Percentiles rank a stretch among this genome's conserved stretches.
Evolutionary conservation across 2,113 vertebrate species (phyloP).

Genomic region (Pogona vitticeps): DNA sequence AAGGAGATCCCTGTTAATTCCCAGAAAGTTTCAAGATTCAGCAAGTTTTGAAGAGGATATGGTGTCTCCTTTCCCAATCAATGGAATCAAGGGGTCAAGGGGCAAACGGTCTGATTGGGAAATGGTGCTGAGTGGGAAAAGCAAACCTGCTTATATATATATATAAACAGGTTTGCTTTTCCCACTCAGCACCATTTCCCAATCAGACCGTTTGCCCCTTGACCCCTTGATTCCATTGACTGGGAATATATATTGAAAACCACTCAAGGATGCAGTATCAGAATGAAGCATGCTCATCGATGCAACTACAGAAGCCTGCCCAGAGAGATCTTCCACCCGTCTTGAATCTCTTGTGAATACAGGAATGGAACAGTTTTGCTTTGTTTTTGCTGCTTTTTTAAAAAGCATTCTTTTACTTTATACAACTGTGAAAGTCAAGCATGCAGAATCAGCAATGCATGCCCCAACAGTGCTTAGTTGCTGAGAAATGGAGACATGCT

Average conservation of each 20-base stretch:
- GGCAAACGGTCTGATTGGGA: not conserved
- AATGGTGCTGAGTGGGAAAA: not conserved
- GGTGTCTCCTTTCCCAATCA: not conserved
- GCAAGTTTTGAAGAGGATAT: not conserved
- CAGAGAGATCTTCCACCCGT: not conserved
- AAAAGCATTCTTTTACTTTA: rapidly evolving
- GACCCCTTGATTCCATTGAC: not conserved
- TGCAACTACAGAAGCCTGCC: not conserved
- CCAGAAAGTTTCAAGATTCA: not conserved
- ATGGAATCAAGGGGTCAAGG: not conserved
- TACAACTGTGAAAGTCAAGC: not conserved
- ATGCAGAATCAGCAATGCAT: not conserved
- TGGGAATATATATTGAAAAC: not conserved
- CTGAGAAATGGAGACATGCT: not conserved
- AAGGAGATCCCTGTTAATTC: not conserved
- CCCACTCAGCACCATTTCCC: not conserved
- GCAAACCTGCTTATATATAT: no score
- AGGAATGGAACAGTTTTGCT: not conserved
- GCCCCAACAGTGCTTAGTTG: not conserved
- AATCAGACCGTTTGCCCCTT: not conserved
- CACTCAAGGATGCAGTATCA: not conserved
- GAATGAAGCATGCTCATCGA: not conserved
- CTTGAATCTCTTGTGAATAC: rapidly evolving
- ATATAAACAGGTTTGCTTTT: not conserved
- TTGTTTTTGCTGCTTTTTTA: not conserved